Base-by-base conservation (phyloP, 2,113 vertebrate species). In the Peromyscus polionotus region DNA sequence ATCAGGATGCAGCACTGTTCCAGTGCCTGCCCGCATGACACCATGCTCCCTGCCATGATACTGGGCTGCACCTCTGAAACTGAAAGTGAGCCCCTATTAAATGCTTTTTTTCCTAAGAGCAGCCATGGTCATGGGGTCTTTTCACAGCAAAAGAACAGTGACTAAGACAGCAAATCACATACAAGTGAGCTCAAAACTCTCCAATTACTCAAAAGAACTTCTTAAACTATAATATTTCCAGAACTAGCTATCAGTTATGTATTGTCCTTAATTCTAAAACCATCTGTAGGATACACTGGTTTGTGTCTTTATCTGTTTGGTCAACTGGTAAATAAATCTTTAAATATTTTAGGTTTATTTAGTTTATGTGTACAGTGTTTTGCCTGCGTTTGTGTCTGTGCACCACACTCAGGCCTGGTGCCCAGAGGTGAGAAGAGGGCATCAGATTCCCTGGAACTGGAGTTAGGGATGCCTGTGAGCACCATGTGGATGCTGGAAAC, bases 181-280 rank as follows among this genome's bases (percentile, higher is more conserved):
- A 84, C 13, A 84, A 79, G 51, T 51, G 16, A 9, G 31, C 14
- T 59, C 14, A n/a, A 94, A 86, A 48, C 84, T 57, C 72, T 81
- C 28, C 14, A 22, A 48, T 39, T 72, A 14, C 45, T 92, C 70
- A 45, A 72, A 94, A 85, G 51, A 88, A 94, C 20, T 48, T 28
- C 57, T 73, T 28, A 76, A 26, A 31, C 85, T 76, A 51, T 24
- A 85, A 28, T 59, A 91, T 36, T 95, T 96, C 54, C 79, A 85
- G n/a, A 92, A 88, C 10, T 70, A 88, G 6, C 9, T 48, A 63
- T 42, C 9, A 86, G 39, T 5, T 26, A 72, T 68, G n/a, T 59
- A 68, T 92, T 80, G 42, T n/a, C 39, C 48, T 24, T 73, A 84
- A 63, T 70, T 80, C 57, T 91, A 51, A 84, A 87, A 36, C 51